phyloP scores from a whole-genome alignment of 1,140 invertebrate genomes.

The Hydropsyche tenuis region DNA sequence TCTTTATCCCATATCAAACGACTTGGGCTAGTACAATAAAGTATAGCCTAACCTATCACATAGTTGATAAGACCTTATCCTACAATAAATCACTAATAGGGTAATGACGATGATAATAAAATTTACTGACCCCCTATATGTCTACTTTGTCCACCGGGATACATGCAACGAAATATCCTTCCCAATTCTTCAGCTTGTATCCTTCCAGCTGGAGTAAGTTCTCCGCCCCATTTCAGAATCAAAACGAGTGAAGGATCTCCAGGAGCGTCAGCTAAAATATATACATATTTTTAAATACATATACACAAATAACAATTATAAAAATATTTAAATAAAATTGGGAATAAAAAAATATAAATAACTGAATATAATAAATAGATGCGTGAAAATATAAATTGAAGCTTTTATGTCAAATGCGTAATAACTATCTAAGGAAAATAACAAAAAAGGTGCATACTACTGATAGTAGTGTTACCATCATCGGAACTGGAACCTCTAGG shows the following conservation, averaged over 20 bases:
- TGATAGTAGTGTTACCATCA: constrained; percentile 76
- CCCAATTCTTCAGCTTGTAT: constrained; percentile 98
- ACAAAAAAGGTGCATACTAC: constrained; percentile 50
- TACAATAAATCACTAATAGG: too few species aligned
- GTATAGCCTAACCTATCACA: too few species aligned
- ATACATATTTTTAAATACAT: too few species aligned
- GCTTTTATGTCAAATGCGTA: too few species aligned
- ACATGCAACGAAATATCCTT: constrained; percentile 98
- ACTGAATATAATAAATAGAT: background rate
- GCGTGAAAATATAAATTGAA: too few species aligned
- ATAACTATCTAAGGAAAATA: constrained; percentile 36
- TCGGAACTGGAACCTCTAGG: constrained; percentile 93
- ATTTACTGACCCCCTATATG: constrained; percentile 71
- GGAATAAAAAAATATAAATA: background rate
- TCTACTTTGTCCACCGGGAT: constrained; percentile 89
- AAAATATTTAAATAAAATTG: background rate
- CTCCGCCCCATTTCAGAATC: constrained; percentile 99
- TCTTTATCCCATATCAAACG: too few species aligned
- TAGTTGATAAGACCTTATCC: too few species aligned
- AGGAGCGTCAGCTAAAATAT: constrained; percentile 70
- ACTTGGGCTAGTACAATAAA: too few species aligned
- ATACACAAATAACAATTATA: too few species aligned
- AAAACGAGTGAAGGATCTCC: constrained; percentile 90
- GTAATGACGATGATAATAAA: too few species aligned
- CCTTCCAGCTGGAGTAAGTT: constrained; percentile 96